Evolutionary conservation across 2,113 vertebrate species (phyloP).

Genomic region (Arothron firmamentum): DNA sequence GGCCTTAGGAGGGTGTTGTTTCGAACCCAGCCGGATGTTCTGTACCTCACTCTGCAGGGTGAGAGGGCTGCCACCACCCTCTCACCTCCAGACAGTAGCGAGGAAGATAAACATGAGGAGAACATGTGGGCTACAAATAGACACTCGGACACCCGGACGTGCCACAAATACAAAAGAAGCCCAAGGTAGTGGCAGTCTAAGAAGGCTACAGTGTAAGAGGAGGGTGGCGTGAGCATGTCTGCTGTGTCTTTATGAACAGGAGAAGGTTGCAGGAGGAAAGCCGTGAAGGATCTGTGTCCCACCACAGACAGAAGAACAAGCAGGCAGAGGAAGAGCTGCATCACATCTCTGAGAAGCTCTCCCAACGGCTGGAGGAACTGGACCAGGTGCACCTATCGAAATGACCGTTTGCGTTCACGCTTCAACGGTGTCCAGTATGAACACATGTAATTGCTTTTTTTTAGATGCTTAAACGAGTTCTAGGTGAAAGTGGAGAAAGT

Average conservation of each 20-base stretch:
- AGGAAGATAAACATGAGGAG: constrained; percentile 35
- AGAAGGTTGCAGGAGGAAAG: constrained; percentile 8
- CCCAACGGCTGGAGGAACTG: constrained; percentile 80
- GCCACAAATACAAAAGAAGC: not conserved
- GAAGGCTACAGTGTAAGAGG: no score
- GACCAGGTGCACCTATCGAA: constrained; percentile 76
- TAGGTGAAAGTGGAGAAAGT: constrained; percentile 59
- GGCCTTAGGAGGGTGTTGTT: constrained; percentile 71
- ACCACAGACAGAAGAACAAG: constrained; percentile 67
- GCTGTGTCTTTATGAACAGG: not conserved
- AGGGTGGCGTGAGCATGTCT: not conserved
- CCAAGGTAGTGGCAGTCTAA: not conserved
- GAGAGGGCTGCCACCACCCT: constrained; percentile 17
- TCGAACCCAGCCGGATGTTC: constrained; percentile 72
- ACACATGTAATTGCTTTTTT: constrained; percentile 3
- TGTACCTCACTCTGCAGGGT: constrained; percentile 60
- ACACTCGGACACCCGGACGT: constrained; percentile 1
- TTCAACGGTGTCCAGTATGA: not conserved
- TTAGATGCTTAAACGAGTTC: constrained; percentile 87
- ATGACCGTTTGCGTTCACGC: not conserved
- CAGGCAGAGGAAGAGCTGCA: constrained; percentile 79
- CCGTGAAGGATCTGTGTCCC: constrained; percentile 56
- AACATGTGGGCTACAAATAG: constrained; percentile 2
- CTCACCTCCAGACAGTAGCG: constrained; percentile 43
- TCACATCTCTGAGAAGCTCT: constrained; percentile 82